Base-by-base conservation (phyloP, 1,140 invertebrate species). In the Drosophila hydei region DNA sequence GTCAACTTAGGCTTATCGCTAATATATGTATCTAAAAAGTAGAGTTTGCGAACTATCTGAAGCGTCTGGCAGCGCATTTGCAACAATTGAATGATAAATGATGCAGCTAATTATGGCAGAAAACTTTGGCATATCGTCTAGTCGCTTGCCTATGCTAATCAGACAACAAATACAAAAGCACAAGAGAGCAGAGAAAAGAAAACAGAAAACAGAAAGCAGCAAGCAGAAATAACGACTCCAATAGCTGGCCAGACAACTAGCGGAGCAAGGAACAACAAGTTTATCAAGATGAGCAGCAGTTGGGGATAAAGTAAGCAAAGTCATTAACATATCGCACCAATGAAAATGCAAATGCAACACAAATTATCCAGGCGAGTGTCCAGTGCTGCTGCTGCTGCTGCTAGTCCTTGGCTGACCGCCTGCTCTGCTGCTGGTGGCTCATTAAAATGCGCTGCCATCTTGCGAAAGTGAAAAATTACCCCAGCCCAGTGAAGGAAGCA, bases 401-500 rank as follows among this genome's bases (percentile, higher is more conserved):
- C 50, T 7, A 18, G 38, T 36, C 19, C 68, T 40, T 45, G 51
- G n/a, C 36, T 77, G 72, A 68, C 68, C 73, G 73, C 61, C 62
- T 55, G 63, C 73, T 71, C 59, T 48, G 43, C 18, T 33, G 21
- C 19, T 70, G 61, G 62, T 75, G 75, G 68, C 83, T 88, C 83
- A 88, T 88, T 88, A 88, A 88, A 88, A 88, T 88, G 72, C 83
- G 83, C 84, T 88, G 83, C 79, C 83, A 88, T 88, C 83, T 88
- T 83, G 83, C 78, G 83, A 88, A 88, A 88, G 83, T 88, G 83
- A 88, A 88, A 88, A 88, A 88, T 88, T 88, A 80, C 75, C 77
- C 67, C 67, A 33, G 75, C 54, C 68, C 69, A 79, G 59, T 54
- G 27, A 36, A 12, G 47, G 62, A 62, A 60, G 56, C 52, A 67